Evolutionary conservation across 2,113 vertebrate species (phyloP), one percentile per base, ranked within the genome.

Genomic region (Chaenogobius annularis): DNA sequence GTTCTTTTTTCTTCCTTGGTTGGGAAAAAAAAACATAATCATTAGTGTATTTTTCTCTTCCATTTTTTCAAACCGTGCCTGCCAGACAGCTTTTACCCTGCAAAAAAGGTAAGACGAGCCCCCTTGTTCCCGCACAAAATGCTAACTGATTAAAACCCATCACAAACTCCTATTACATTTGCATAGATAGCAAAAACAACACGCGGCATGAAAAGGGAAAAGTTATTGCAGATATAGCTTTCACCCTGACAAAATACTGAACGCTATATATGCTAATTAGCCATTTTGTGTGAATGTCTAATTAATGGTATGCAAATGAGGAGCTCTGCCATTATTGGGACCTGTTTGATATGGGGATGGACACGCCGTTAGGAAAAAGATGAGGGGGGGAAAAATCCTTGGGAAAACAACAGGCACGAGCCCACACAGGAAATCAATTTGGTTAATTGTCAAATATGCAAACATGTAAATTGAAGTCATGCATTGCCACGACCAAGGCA

Each of bases 291-390:
- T 81, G 86, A 91, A 80, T 86, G 80, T 87, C 82, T 93, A 93
- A 93, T 94, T 94, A 93, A 92, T 79, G n/a, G 31, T 78, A 93
- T 92, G 91, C 90, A 92, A 93, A 94, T 93, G 84, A 91, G 58
- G 85, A 77, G 22, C 72, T 26, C 35, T 48, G 50, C 79, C 77
- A 77, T 92, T 89, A 86, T 90, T 85, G 85, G 55, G 80, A 84
- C 77, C 86, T 78, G 84, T 89, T 89, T 92, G 90, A 92, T 90
- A 87, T 82, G 85, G 70, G 87, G 85, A 87, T 78, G 87, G 85
- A 84, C 68, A 43, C 6, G 8, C 52, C 65, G 59, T 83, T 81
- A 40, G 80, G 14, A 61, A 61, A 35, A 31, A 26, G 23, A 35
- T 26, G 55, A 58, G 26, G 37, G 37, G 37, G 37, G 13, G 5